phyloP scores from a whole-genome alignment of 2,888 invertebrate genomes.

The Diarsia brunnea region DNA sequence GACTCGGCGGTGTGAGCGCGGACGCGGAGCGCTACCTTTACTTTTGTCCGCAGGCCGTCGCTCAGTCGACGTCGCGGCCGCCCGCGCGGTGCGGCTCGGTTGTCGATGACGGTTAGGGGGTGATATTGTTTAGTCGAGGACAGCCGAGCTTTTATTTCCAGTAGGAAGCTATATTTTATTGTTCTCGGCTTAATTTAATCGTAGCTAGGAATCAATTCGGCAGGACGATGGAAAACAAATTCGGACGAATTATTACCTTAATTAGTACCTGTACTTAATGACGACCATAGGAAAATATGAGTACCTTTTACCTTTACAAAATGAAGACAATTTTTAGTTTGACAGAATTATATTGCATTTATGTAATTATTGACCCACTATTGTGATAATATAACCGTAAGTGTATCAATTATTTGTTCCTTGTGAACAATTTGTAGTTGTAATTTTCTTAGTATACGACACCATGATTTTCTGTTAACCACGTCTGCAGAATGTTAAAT shows the following conservation, averaged over 20 bases:
- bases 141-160: constrained; percentile 54
- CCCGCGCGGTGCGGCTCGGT: constrained; percentile 16
- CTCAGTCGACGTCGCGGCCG: constrained; percentile 15
- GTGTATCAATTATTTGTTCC: constrained; percentile 72
- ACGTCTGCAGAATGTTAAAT: constrained; percentile 59
- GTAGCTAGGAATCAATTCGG: constrained; percentile 49
- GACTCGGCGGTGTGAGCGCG: constrained; percentile 86
- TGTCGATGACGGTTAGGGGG: constrained; percentile 33
- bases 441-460: constrained; percentile 32
- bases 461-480: constrained; percentile 54
- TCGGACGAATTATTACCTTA: constrained; percentile 22
- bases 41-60: constrained; percentile 21
- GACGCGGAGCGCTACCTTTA: not conserved
- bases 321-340: constrained; percentile 66
- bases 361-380: constrained; percentile 76
- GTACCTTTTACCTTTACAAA: constrained; percentile 70
- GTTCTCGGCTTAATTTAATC: constrained; percentile 51
- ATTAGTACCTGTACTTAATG: constrained; percentile 19
- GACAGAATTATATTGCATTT: constrained; percentile 79
- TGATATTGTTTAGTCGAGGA: constrained; percentile 46
- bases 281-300: constrained; percentile 18
- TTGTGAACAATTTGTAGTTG: constrained; percentile 43
- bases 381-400: constrained; percentile 82
- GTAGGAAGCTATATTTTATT: constrained; percentile 56
- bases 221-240: constrained; percentile 47